phyloP scores from a whole-genome alignment of 2,113 vertebrate species.

The Cephalopholis sonnerati region DNA sequence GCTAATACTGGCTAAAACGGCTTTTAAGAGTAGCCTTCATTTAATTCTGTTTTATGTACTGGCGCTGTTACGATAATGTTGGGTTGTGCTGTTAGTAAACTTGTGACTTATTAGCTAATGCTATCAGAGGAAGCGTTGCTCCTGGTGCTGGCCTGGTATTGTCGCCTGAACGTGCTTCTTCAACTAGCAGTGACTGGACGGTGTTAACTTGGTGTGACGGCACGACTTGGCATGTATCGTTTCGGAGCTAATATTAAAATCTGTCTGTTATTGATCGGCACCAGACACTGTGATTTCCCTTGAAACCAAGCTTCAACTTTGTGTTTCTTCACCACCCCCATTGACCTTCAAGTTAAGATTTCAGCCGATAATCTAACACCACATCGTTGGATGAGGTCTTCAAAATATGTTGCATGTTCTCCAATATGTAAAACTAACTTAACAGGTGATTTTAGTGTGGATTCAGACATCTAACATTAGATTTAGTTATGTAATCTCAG shows the following conservation, averaged over 20 bases:
- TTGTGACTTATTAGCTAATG: background rate
- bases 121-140: slow-evolving; percentile 13
- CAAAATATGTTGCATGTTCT: rapidly evolving
- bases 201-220: background rate
- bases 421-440: background rate
- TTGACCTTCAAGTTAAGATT: slow-evolving; percentile 74
- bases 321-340: background rate
- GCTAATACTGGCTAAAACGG: background rate
- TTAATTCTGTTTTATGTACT: background rate
- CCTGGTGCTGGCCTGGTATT: slow-evolving; percentile 53
- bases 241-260: background rate
- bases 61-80: rapidly evolving
- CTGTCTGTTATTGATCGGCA: rapidly evolving
- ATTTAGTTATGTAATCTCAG: background rate
- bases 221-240: rapidly evolving
- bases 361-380: background rate
- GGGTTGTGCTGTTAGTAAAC: background rate
- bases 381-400: background rate
- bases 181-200: background rate
- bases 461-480: no score
- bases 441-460: background rate
- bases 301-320: background rate
- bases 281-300: background rate
- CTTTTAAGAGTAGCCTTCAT: background rate
- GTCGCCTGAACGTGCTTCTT: slow-evolving; percentile 22